phyloP scores from a whole-genome alignment of 2,113 vertebrate genomes.

The Salvelinus sp. region DNA sequence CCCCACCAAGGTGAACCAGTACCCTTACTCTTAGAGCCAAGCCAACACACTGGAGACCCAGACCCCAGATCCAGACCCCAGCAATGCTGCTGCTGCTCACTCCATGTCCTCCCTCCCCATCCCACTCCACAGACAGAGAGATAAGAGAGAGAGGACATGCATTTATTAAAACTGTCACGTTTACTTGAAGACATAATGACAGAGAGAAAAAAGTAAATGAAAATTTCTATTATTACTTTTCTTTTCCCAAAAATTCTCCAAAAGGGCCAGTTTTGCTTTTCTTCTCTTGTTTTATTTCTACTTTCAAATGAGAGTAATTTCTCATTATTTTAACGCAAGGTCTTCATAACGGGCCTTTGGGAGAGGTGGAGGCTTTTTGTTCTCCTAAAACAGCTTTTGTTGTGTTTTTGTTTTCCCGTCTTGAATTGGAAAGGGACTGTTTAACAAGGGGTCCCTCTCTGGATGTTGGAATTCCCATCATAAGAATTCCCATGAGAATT shows the following conservation, averaged over 20 bases:
- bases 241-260: background rate
- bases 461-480: conserved; percentile 64
- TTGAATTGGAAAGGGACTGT: conserved; percentile 59
- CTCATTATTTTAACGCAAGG: conserved; percentile 47
- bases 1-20: conserved; percentile 99
- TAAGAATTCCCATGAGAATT: conserved; percentile 34
- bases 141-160: conserved; percentile 66
- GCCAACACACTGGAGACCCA: conserved; percentile 65
- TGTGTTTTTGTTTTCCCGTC: conserved; percentile 36
- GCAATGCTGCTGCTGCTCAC: conserved; percentile 8
- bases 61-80: conserved; percentile 36
- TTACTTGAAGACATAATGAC: conserved; percentile 74
- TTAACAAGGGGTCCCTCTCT: conserved; percentile 67
- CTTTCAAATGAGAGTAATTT: conserved; percentile 4
- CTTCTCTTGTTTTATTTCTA: conserved; percentile 16
- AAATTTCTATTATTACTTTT: too few species aligned
- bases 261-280: conserved; percentile 68
- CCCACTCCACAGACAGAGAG: conserved; percentile 58
- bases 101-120: background rate
- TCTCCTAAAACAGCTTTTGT: conserved; percentile 41
- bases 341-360: conserved; percentile 32
- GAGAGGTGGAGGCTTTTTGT: conserved; percentile 33
- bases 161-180: conserved; percentile 64
- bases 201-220: conserved; percentile 51
- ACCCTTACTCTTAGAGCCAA: conserved; percentile 91